These are phyloP conservation scores for Aethes cnicana DNA, from an alignment of 2,888 invertebrate genomes.

Conservation along the genomic window DNA sequence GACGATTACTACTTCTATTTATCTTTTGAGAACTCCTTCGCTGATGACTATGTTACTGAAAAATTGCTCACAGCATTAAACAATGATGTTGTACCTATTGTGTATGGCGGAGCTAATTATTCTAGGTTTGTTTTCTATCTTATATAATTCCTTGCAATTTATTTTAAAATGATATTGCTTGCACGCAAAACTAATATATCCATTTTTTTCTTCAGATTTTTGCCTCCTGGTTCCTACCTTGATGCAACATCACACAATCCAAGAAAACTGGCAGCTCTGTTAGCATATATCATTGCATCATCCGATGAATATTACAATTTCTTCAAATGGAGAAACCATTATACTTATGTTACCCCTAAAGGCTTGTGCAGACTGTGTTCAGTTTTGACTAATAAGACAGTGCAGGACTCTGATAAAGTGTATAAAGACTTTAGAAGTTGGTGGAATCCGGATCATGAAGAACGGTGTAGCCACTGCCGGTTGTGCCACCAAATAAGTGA, in stretches of 20 bases:
- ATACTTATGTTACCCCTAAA: neutral
- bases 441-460: constrained; percentile 3
- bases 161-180: no score
- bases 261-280: neutral
- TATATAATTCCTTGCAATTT: neutral
- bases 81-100: constrained; percentile 81
- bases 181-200: no score
- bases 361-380: neutral
- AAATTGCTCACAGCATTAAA: constrained; percentile 48
- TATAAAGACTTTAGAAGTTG: neutral
- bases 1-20: constrained; percentile 38
- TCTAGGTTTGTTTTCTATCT: constrained; percentile 37
- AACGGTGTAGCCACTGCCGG: no score
- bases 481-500: no score
- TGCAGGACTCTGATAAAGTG: neutral
- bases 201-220: constrained; percentile 11
- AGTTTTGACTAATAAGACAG: neutral
- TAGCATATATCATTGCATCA: constrained; percentile 1
- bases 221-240: constrained; percentile 16
- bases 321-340: constrained; percentile 24
- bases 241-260: constrained; percentile 27
- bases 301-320: neutral
- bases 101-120: constrained; percentile 83
- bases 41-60: constrained; percentile 38
- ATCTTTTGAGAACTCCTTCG: constrained; percentile 37